Evolutionary conservation across 2,797 vertebrate genomes (phyloP).

Genomic region (Kryptopterus vitreolus): DNA sequence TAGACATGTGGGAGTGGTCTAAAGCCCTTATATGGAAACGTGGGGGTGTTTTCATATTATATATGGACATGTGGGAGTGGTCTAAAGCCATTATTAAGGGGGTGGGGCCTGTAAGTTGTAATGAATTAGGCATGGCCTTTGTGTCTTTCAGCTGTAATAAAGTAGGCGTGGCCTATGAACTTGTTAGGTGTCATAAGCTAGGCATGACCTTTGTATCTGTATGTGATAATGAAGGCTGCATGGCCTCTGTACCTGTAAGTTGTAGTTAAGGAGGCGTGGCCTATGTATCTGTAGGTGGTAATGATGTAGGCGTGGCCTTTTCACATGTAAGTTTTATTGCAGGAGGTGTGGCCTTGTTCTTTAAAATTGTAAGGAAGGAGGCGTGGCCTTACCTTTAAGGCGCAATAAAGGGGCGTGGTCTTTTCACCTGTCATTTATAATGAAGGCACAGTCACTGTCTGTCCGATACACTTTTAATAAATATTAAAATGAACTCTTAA

Average conservation of each 20-base stretch:
- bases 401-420: no score
- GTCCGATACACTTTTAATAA: neutral
- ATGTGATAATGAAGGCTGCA: neutral
- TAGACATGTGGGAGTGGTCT: neutral
- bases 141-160: no score
- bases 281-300: neutral
- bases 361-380: no score
- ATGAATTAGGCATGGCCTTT: neutral
- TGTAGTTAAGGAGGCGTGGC: neutral
- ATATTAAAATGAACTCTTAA: neutral
- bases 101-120: neutral
- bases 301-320: no score
- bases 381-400: no score
- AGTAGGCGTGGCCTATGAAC: neutral
- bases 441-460: neutral
- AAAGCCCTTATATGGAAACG: neutral
- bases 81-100: no score
- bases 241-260: neutral
- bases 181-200: no score
- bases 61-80: no score
- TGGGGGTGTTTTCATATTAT: neutral
- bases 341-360: no score
- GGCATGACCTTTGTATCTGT: neutral
- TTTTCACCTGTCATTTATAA: no score
- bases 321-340: no score